Evolutionary conservation across 2,888 invertebrate species (phyloP).

Genomic region (Neoaliturus tenellus): DNA sequence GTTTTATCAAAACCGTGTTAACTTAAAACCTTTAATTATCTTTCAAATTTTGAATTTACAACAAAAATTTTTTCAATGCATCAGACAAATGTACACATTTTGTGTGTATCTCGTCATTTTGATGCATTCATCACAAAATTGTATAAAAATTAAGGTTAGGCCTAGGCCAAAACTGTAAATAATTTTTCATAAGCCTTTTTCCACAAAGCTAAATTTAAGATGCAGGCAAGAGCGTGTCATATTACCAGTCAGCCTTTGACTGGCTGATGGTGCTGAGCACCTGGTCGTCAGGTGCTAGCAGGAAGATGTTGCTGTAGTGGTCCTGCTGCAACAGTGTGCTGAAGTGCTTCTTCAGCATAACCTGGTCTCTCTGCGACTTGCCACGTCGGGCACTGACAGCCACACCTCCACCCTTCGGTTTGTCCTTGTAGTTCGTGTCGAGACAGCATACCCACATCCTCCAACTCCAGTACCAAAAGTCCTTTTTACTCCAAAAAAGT

Average conservation of each 20-base stretch:
- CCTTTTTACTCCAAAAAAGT: neutral
- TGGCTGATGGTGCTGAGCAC: slow-evolving; percentile 84
- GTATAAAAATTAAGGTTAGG: too few relatives aligned
- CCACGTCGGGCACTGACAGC: neutral
- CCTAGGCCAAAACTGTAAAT: too few relatives aligned
- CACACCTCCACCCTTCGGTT: slow-evolving; percentile 2
- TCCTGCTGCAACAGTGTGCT: slow-evolving; percentile 74
- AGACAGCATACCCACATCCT: slow-evolving; percentile 5
- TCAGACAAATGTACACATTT: too few relatives aligned
- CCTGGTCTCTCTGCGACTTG: neutral
- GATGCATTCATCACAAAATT: too few relatives aligned
- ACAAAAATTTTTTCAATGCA: too few relatives aligned
- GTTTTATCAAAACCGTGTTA: too few relatives aligned
- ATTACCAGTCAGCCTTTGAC: slow-evolving; percentile 85
- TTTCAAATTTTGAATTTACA: too few relatives aligned
- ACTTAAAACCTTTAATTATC: too few relatives aligned
- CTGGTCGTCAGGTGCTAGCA: slow-evolving; percentile 87
- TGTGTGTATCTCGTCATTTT: too few relatives aligned
- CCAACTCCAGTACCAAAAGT: slow-evolving; percentile 20
- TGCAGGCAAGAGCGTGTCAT: too few relatives aligned
- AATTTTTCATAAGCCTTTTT: too few relatives aligned
- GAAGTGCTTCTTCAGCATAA: slow-evolving; percentile 68
- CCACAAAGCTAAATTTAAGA: too few relatives aligned
- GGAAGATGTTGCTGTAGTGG: slow-evolving; percentile 86
- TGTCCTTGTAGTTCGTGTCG: slow-evolving; percentile 51